Evolutionary conservation across 2,888 invertebrate species (phyloP).

Genomic region (Limnephilus lunatus): DNA sequence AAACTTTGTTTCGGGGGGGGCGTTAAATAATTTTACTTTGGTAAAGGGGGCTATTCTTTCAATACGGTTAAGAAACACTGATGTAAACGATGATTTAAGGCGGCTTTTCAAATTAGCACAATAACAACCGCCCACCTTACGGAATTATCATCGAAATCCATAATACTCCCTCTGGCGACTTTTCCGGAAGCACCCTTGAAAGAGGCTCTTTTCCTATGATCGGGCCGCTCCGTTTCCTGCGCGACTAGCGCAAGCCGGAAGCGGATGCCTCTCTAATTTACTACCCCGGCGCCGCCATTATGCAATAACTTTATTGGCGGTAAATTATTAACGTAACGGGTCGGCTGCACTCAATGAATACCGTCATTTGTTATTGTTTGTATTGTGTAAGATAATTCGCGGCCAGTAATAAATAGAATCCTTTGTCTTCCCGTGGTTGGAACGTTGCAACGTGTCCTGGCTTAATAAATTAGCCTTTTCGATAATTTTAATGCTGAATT

Average conservation of each 20-base stretch:
- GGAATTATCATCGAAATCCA: background rate
- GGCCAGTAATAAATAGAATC: background rate
- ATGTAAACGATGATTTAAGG: background rate
- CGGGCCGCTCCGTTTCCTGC: background rate
- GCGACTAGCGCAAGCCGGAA: background rate
- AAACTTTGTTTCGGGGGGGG: too few species aligned
- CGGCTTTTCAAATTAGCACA: background rate
- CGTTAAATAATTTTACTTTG: too few species aligned
- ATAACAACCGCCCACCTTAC: background rate
- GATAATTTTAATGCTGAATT: background rate
- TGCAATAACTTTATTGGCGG: slow-evolving; percentile 20
- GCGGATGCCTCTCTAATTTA: slow-evolving; percentile 10
- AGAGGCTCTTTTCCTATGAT: background rate
- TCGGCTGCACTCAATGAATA: background rate
- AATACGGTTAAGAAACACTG: too few species aligned
- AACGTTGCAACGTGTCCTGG: background rate
- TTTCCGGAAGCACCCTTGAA: background rate
- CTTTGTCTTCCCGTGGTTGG: background rate
- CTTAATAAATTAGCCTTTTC: background rate
- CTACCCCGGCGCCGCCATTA: background rate
- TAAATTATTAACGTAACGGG: background rate
- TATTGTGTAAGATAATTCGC: background rate
- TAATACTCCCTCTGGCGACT: background rate
- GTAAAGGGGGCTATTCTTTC: too few species aligned
- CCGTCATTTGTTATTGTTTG: background rate